Conservation (phyloP, 35 echinoderm and acorn worm genomes). For the Apostichopus japonicus region DNA sequence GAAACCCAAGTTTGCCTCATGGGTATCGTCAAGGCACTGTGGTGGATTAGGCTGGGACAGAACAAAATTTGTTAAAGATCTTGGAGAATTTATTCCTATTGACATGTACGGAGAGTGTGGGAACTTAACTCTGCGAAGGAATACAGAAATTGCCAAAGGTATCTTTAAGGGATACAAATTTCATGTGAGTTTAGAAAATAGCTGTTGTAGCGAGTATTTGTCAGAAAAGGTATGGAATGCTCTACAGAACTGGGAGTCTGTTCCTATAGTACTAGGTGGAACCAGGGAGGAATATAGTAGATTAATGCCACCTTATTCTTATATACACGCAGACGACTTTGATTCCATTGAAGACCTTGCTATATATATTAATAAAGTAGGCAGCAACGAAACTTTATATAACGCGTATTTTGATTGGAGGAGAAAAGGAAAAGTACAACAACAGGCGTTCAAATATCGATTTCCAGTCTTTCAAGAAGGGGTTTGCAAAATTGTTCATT, state of each 20-base stretch:
- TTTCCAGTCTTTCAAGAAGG: constrained; percentile 25
- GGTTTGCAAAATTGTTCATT: background rate
- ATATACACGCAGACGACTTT: constrained; percentile 47
- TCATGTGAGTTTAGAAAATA: constrained; percentile 23
- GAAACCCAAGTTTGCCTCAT: background rate
- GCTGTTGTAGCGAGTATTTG: constrained; percentile 45
- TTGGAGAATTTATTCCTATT: background rate
- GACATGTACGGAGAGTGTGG: constrained; percentile 41
- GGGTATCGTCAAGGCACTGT: too few relatives aligned
- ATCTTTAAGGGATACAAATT: constrained; percentile 28
- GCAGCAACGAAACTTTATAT: constrained; percentile 24
- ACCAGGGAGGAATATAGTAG: constrained; percentile 16
- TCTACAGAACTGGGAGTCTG: background rate
- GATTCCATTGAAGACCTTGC: constrained; percentile 12
- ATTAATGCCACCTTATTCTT: constrained; percentile 20
- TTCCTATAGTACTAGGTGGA: constrained; percentile 37
- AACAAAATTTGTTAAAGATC: constrained; percentile 35
- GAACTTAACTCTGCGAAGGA: background rate
- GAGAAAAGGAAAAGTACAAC: background rate
- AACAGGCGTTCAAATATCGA: background rate
- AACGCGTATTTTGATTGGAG: constrained; percentile 32
- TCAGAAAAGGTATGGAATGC: constrained; percentile 46
- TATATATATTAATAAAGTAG: constrained; percentile 3
- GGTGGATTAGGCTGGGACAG: background rate
- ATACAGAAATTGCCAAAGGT: background rate